These are phyloP conservation scores for Psittacula cyanocephala DNA, from an alignment of 2,113 vertebrate species.

Conservation along the genomic window DNA sequence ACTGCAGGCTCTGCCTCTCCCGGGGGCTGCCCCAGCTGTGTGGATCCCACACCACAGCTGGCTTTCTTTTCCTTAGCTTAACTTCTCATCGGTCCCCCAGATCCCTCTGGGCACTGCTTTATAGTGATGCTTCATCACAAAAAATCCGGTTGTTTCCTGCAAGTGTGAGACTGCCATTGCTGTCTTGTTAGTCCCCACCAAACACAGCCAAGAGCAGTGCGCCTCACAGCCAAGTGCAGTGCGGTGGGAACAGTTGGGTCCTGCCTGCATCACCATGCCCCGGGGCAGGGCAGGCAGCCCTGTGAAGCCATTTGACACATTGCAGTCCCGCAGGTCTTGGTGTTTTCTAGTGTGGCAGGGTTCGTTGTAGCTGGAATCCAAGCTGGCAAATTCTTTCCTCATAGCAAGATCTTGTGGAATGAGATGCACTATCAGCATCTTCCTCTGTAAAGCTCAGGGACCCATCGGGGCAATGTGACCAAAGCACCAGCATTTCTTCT, in stretches of 20 bases:
- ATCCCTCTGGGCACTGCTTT: not conserved
- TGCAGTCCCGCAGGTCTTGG: not conserved
- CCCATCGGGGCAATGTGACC: not conserved
- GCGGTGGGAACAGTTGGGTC: accelerated
- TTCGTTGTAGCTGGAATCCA: not conserved
- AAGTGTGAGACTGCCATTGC: not conserved
- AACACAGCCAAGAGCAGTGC: not conserved
- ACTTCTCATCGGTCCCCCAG: not conserved
- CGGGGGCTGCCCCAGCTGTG: not conserved
- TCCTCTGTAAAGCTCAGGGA: not conserved
- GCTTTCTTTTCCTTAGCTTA: not conserved
- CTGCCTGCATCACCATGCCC: not conserved
- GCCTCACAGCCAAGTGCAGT: too few species aligned
- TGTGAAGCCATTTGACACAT: not conserved
- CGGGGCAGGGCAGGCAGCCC: not conserved
- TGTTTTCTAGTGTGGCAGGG: not conserved
- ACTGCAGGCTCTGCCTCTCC: not conserved
- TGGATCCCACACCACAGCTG: not conserved
- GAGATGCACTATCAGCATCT: not conserved
- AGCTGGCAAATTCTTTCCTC: not conserved
- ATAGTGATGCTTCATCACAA: not conserved
- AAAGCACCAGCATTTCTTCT: not conserved
- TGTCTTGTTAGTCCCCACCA: not conserved
- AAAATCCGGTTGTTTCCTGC: not conserved
- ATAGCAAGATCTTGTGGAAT: not conserved